Conservation (phyloP, 2,113 vertebrate genomes). For the Brachirus orientalis region DNA sequence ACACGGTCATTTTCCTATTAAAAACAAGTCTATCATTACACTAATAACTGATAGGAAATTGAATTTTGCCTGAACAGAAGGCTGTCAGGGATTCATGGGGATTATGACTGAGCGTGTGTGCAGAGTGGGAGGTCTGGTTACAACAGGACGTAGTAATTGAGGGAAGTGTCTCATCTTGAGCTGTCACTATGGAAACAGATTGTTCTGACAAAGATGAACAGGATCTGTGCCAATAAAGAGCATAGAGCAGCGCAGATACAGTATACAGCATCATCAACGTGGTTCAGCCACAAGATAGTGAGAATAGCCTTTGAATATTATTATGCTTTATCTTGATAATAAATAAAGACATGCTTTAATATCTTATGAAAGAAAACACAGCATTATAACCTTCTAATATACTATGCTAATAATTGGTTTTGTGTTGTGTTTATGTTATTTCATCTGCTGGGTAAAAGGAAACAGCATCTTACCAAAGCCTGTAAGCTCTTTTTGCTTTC, state of each 20-base stretch:
- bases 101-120: slow-evolving; percentile 25
- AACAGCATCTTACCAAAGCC: slow-evolving; percentile 73
- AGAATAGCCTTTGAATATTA: neutral
- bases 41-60: slow-evolving; percentile 62
- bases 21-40: slow-evolving; percentile 39
- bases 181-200: slow-evolving; percentile 47
- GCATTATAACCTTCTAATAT: neutral
- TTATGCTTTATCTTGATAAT: neutral
- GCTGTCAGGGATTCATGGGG: slow-evolving; percentile 22
- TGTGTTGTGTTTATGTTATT: neutral
- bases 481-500: slow-evolving; percentile 27
- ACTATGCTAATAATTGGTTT: neutral
- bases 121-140: neutral
- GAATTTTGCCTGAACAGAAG: slow-evolving; percentile 5
- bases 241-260: neutral
- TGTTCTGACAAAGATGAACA: slow-evolving; percentile 6
- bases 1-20: slow-evolving; percentile 26
- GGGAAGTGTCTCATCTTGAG: slow-evolving; percentile 10
- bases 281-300: neutral
- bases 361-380: neutral
- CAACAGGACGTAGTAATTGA: slow-evolving; percentile 24
- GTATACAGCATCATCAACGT: neutral
- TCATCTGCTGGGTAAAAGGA: too few relatives aligned
- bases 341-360: too few relatives aligned
- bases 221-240: slow-evolving; percentile 3